phyloP scores from a whole-genome alignment of 2,888 invertebrate genomes.

The Ellobium chinense region DNA sequence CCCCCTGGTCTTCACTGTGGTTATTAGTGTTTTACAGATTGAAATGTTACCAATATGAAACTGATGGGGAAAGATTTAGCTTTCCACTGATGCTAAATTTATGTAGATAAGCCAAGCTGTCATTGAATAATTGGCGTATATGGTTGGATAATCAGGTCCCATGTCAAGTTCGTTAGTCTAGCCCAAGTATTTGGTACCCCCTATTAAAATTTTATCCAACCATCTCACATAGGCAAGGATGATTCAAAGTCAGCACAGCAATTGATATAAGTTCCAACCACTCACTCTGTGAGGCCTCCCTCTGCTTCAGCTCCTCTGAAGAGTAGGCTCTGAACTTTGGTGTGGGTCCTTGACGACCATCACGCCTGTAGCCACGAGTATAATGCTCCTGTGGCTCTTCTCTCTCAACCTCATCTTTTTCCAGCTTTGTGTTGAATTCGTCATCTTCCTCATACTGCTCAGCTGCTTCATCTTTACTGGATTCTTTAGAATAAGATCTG shows the following conservation, averaged over 20 bases:
- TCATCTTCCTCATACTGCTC: slow-evolving; percentile 46
- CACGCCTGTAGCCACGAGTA: slow-evolving; percentile 32
- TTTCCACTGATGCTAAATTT: no score
- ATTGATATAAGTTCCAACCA: not conserved
- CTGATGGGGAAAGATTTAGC: no score
- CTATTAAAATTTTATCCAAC: no score
- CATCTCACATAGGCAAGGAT: no score
- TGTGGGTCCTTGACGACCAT: slow-evolving; percentile 47
- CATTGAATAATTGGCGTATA: no score
- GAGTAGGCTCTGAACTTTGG: slow-evolving; percentile 52
- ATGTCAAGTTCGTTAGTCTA: no score
- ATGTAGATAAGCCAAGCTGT: no score
- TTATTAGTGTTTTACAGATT: no score
- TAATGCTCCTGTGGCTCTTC: slow-evolving; percentile 31
- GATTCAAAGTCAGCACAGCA: not conserved
- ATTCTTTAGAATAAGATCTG: slow-evolving; percentile 46
- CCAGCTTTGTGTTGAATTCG: slow-evolving; percentile 25
- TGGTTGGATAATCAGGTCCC: no score
- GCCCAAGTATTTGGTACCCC: no score
- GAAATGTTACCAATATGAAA: no score
- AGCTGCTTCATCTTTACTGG: slow-evolving; percentile 41
- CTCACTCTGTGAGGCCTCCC: slow-evolving; percentile 45
- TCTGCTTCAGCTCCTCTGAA: slow-evolving; percentile 48
- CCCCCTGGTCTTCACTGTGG: no score
- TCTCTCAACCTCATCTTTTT: slow-evolving; percentile 40